A percentile compares a stretch with the other conserved stretches of the same genome.
Conservation (phyloP, 2,797 vertebrate genomes). For the Thalassophryne amazonica region DNA sequence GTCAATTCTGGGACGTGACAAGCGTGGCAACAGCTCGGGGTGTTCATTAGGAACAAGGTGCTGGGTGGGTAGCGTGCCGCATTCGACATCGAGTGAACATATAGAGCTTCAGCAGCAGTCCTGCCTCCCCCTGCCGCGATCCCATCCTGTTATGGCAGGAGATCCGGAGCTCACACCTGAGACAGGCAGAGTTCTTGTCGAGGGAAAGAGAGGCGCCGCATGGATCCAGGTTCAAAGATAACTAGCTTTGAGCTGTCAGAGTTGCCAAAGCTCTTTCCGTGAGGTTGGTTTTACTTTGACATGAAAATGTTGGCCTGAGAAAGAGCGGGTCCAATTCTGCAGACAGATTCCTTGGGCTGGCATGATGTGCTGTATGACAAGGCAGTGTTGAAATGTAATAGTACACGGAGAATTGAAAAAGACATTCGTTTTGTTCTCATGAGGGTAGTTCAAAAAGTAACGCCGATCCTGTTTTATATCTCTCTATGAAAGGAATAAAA, state of each 20-base stretch:
- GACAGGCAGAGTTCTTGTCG: conserved; percentile 26
- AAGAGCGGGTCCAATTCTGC: not conserved
- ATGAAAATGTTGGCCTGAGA: conserved; percentile 1
- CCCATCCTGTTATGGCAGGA: not conserved
- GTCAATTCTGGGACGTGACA: conserved; percentile 32
- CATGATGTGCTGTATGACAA: not conserved
- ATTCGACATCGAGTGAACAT: conserved; percentile 23
- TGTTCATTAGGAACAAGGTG: conserved; percentile 49
- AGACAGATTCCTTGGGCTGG: not conserved
- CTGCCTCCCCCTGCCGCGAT: not conserved
- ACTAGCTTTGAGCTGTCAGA: conserved; percentile 40
- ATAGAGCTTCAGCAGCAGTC: not conserved
- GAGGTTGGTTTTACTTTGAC: conserved; percentile 11
- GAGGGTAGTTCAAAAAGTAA: no score
- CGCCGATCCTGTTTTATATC: no score
- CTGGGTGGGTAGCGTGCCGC: conserved; percentile 26
- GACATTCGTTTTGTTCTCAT: no score
- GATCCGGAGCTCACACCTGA: conserved; percentile 15
- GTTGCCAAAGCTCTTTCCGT: not conserved
- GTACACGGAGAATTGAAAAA: no score
- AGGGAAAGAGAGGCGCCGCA: conserved; percentile 1
- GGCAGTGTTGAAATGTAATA: not conserved
- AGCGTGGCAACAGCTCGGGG: conserved; percentile 33
- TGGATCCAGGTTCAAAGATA: conserved; percentile 38
- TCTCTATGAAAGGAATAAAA: no score